Conservation (phyloP, 2,888 invertebrate genomes). For the Theodoxus fluviatilis region DNA sequence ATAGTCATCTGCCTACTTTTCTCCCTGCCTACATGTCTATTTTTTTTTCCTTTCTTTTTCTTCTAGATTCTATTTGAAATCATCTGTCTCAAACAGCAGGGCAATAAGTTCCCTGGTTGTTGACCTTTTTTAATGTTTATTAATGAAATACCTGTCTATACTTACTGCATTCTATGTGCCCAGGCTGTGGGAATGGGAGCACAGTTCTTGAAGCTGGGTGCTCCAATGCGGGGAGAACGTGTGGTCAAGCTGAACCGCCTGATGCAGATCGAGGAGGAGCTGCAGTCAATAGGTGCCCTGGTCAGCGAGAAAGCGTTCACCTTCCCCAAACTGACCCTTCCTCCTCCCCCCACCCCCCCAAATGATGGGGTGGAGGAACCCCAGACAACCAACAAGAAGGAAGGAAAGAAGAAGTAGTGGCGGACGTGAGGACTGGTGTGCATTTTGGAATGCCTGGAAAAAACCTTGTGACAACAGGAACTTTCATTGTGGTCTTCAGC, state of each 20-base stretch:
- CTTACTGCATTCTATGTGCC: constrained; percentile 22
- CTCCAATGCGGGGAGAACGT: constrained; percentile 54
- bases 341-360: constrained; percentile 3
- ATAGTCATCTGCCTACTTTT: no score
- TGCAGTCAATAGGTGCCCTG: constrained; percentile 35
- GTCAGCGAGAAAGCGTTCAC: constrained; percentile 31
- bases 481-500: no score
- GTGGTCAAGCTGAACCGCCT: constrained; percentile 52
- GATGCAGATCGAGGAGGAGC: constrained; percentile 46
- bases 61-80: no score
- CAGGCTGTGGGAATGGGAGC: constrained; percentile 57
- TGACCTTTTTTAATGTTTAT: no score
- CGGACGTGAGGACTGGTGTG: no score
- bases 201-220: constrained; percentile 55
- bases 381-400: not conserved
- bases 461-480: no score
- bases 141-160: no score
- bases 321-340: constrained; percentile 28
- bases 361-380: constrained; percentile 1
- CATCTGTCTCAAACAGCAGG: no score
- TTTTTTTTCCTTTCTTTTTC: no score
- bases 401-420: constrained; percentile 14
- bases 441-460: no score
- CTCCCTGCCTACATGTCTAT: no score
- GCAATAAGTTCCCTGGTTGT: no score